Evolutionary conservation across 2,113 vertebrate genomes (phyloP), one percentile per base, ranked within the genome.

Genomic region (Hypomesus transpacificus): DNA sequence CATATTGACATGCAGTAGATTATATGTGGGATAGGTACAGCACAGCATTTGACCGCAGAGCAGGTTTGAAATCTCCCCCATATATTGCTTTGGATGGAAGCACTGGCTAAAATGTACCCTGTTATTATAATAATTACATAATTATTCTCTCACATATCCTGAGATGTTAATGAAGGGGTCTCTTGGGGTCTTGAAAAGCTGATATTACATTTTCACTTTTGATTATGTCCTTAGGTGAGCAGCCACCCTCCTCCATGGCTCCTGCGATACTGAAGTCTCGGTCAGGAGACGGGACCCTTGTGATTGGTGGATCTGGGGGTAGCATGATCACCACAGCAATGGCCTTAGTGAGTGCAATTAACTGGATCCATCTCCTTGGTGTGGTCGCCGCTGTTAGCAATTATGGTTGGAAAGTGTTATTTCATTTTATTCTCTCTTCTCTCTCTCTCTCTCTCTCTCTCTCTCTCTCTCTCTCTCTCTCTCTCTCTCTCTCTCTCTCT

Each of bases 231-330:
- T 0, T 74, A 97, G 97, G 95, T 3, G 93, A 97, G 75, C 92
- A 88, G 60, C 96, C 96, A 31, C 95, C 96, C 0, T 99, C 97
- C 1, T 95, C 94, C 26, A 98, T 98, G 96, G 85, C 87, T 3
- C 97, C 97, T 0, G 88, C 89, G 11, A 93, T 98, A 78, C 77
- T 98, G 65, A 73, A 94, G 70, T 91, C 91, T 24, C 22, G 71
- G 63, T 87, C 91, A 66, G 84, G 88, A 73, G 82, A 91, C 20
- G 90, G 89, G 1, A 87, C 90, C 70, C 87, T 99, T 72, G 92
- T 96, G 83, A 94, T 98, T 0, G 97, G 97, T 3, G 96, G 95
- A 75, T 92, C 95, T 0, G 97, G 96, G 0, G 95, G 97, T 39
- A 77, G 76, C 46, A 68, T 93, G 76, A 99, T 99, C 20, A 80